Evolutionary conservation across 92 coral and sea anemone species (phyloP), one percentile per base, ranked within the genome.

Genomic region (Phymanthus crucifer): DNA sequence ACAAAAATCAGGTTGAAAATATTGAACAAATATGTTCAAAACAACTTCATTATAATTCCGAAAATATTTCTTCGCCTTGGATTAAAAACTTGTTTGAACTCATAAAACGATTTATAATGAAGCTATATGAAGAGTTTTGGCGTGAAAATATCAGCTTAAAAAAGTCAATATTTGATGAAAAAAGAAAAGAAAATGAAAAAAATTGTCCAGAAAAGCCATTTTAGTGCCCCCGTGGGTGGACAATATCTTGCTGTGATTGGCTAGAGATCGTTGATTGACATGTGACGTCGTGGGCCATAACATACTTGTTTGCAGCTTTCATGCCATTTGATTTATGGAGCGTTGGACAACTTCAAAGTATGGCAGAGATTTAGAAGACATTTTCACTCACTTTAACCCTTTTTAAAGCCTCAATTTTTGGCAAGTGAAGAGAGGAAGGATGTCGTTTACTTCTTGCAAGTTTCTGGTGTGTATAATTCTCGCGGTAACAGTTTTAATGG

Each of bases 261-360:
- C 71, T 67, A 31, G 16, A 38, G 24, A 10, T 24, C 33, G 71
- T 31, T 82, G 86, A 82, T 82, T 82, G 86, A 65, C 86, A 82
- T 27, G 80, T 82, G 86, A 82, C 86, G 80, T 82, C 58, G 40
- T n/a, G 27, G 56, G 21, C 77, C 80, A 82, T 65, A 82, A 82
- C 78, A 82, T 45, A 82, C 79, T 71, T 71, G 72, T 64, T 75
- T 64, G 65, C 81, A 64, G 58, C 46, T 75, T 75, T 75, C 47
- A 72, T n/a, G 75, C 74, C 80, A 82, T 82, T 82, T 82, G 73
- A 82, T 82, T 82, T 82, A 82, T 82, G 86, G 43, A 82, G 86
- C 71, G 67, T 32, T 26, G 76, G 69, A 26, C 38, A 16, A 12
- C 32, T 72, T 0, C 67, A 14, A 32, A 40, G 32, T 40, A 64